Percentiles rank a stretch among this genome's conserved stretches.
phyloP scores from a whole-genome alignment of 2,888 invertebrate genomes.

The Dione vanillae region DNA sequence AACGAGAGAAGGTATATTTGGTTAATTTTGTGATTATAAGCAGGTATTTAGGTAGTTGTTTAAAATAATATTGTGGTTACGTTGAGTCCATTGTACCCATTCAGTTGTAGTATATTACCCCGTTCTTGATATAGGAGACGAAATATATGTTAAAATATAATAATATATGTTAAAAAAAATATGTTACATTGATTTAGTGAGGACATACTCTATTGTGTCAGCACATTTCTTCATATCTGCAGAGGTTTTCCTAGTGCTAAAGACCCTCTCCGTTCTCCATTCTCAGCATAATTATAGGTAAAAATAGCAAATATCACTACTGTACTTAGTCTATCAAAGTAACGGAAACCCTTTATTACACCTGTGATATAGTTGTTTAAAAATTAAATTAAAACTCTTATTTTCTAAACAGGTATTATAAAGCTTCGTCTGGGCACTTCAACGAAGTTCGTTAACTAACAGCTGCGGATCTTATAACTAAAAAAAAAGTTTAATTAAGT shows the following conservation, averaged over 20 bases:
- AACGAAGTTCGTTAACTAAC: neutral
- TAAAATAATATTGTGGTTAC: neutral
- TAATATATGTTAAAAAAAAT: no score
- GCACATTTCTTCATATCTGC: no score
- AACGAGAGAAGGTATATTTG: neutral
- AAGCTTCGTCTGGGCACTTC: neutral
- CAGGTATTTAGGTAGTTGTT: slow-evolving; percentile 6
- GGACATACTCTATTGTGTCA: no score
- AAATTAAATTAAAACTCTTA: neutral
- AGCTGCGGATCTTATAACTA: neutral
- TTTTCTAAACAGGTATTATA: neutral
- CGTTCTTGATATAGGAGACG: no score
- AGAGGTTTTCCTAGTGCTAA: no score
- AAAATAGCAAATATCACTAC: no score
- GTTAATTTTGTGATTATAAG: slow-evolving; percentile 1
- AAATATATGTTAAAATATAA: no score
- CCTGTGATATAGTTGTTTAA: neutral
- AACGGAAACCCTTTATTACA: no score
- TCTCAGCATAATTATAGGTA: no score
- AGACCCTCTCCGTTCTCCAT: no score
- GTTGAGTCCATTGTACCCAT: neutral
- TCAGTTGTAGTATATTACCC: neutral
- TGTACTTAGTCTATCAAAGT: no score
- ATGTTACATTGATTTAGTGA: no score
- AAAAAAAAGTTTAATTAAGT: neutral